A percentile compares a stretch with the other conserved stretches of the same genome.
Conservation (phyloP, 2,113 vertebrate species). For the Silurus glanis region DNA sequence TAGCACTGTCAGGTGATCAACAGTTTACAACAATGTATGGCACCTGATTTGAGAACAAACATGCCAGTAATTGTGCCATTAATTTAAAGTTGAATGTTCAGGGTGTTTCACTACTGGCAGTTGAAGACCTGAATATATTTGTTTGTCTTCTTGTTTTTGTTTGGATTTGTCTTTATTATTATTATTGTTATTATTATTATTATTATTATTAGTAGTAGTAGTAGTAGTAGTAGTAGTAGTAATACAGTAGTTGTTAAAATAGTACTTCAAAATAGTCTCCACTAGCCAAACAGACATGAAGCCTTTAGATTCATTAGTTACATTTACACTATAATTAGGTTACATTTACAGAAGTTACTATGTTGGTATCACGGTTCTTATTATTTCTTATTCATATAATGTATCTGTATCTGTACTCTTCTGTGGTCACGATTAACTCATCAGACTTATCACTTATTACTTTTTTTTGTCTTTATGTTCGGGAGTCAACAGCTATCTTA, state of each 20-base stretch:
- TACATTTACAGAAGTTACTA: neutral
- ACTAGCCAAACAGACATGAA: neutral
- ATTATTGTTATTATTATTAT: neutral
- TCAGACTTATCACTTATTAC: neutral
- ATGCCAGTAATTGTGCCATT: neutral
- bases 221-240: neutral
- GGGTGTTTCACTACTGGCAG: neutral
- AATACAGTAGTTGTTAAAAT: neutral
- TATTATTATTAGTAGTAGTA: neutral
- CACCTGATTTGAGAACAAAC: neutral
- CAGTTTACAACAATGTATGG: neutral
- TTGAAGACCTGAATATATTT: neutral
- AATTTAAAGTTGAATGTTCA: neutral
- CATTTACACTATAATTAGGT: no score
- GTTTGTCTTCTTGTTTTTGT: neutral
- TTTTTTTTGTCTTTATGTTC: neutral
- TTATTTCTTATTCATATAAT: neutral
- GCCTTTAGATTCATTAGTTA: neutral
- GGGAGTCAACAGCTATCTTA: neutral
- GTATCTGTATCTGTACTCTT: neutral
- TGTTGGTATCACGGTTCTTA: neutral
- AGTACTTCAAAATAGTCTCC: neutral
- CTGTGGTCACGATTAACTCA: neutral
- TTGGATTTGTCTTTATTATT: neutral
- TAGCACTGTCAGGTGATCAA: neutral